A percentile compares a stretch with the other conserved stretches of the same genome.
Conservation (phyloP, 2,113 vertebrate genomes). For the Varanus salvator region DNA sequence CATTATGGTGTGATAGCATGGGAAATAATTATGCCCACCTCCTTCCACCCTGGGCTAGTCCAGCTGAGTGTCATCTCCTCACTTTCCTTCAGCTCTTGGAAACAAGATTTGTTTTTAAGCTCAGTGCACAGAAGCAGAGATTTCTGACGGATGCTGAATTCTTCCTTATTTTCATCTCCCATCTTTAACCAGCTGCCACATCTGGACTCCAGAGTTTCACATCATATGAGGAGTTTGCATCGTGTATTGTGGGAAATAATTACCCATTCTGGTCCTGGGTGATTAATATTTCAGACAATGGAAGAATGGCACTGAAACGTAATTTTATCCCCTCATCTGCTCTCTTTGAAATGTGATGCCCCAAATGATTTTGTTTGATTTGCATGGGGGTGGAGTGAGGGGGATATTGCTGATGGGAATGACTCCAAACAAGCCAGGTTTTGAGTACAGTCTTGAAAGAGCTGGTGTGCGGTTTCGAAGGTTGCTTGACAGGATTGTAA, state of each 20-base stretch:
- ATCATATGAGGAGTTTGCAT: conserved; percentile 1
- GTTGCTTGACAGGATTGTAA: conserved; percentile 55
- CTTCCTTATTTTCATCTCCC: neutral
- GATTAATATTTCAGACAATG: neutral
- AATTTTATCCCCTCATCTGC: neutral
- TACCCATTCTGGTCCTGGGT: neutral
- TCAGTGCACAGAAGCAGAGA: neutral
- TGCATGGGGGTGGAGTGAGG: neutral
- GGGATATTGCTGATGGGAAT: neutral
- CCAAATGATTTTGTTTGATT: neutral
- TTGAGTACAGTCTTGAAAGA: conserved; percentile 12
- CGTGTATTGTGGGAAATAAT: neutral
- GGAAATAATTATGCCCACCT: neutral
- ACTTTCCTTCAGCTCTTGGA: neutral
- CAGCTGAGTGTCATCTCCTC: neutral
- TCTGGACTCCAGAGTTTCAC: neutral
- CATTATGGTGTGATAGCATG: neutral
- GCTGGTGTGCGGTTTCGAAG: conserved; percentile 57
- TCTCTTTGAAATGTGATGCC: neutral
- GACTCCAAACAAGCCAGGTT: neutral
- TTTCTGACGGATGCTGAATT: neutral
- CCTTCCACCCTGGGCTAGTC: neutral
- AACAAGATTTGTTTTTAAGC: neutral
- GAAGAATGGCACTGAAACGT: neutral
- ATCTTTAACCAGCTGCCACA: neutral